A percentile compares a stretch with the other conserved stretches of the same genome.
These are phyloP conservation scores for Spilosoma lubricipeda DNA, from an alignment of 2,888 invertebrate species.

Conservation along the genomic window DNA sequence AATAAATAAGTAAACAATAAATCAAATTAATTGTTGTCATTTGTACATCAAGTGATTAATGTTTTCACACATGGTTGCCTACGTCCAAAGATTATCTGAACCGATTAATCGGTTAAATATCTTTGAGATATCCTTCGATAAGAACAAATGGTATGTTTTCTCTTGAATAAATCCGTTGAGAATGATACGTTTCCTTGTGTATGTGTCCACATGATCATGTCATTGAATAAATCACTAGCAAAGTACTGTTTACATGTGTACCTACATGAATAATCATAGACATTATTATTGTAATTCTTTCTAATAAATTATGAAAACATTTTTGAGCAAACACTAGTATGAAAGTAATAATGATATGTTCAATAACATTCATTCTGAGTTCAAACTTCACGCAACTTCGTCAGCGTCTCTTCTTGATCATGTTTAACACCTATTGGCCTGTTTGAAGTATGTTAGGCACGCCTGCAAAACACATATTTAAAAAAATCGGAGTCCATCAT, in stretches of 20 bases:
- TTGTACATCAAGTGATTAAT: not conserved
- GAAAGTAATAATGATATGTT: not conserved
- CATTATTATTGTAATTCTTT: not conserved
- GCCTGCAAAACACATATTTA: too few relatives aligned
- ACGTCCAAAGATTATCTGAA: slow-evolving; percentile 3
- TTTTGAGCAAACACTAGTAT: not conserved
- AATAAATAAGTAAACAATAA: not conserved
- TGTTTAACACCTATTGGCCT: too few relatives aligned
- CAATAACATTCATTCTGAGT: not conserved
- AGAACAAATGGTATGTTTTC: slow-evolving; percentile 23
- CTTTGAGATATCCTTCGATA: slow-evolving; percentile 20
- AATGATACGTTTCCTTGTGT: not conserved
- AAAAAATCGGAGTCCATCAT: too few relatives aligned
- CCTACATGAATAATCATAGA: not conserved
- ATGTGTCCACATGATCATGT: not conserved
- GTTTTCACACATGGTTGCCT: not conserved
- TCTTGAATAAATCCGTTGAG: slow-evolving; percentile 24
- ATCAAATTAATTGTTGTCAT: not conserved
- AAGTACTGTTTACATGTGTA: not conserved
- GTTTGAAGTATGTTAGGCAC: too few relatives aligned
- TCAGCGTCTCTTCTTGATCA: too few relatives aligned
- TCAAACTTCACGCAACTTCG: too few relatives aligned
- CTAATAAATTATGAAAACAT: not conserved
- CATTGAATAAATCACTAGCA: not conserved
- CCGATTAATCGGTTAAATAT: slow-evolving; percentile 21